phyloP scores from a whole-genome alignment of 2,113 vertebrate genomes.

The Phalacrocorax pelagicus region DNA sequence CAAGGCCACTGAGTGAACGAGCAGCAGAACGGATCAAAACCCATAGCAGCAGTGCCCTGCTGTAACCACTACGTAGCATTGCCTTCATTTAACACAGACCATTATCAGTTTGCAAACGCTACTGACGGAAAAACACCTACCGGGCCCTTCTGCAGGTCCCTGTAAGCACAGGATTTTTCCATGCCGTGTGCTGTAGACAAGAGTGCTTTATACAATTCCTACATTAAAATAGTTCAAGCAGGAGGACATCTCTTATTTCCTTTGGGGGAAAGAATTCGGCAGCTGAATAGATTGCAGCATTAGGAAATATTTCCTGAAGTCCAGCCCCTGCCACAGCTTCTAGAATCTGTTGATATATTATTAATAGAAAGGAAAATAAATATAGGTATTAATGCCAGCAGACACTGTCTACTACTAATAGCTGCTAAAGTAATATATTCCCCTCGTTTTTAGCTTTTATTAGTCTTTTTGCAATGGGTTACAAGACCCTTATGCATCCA shows the following conservation, averaged over 20 bases:
- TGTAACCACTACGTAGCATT: neutral
- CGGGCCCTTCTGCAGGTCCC: neutral
- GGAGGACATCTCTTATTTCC: conserved; percentile 29
- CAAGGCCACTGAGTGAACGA: neutral
- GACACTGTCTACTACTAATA: conserved; percentile 54
- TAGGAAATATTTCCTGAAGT: conserved; percentile 37
- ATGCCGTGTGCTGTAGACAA: neutral
- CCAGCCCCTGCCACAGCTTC: conserved; percentile 9
- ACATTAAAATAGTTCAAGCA: conserved; percentile 31
- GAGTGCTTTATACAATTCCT: neutral
- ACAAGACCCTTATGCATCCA: conserved; percentile 65
- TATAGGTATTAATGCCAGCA: conserved; percentile 60
- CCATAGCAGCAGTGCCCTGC: neutral
- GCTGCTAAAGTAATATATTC: conserved; percentile 63
- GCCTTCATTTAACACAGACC: neutral
- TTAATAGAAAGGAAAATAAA: conserved; percentile 69
- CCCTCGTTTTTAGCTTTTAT: conserved; percentile 64
- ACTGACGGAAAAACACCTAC: neutral
- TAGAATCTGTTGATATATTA: conserved; percentile 60
- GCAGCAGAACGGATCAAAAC: neutral
- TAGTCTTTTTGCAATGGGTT: conserved; percentile 67
- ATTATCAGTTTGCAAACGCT: neutral
- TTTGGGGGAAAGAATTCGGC: conserved; percentile 11
- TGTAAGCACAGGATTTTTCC: neutral
- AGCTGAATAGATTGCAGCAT: conserved; percentile 32